Percentiles rank a stretch among this genome's conserved stretches.
phyloP scores from a whole-genome alignment of 2,797 vertebrate species.

The Gallinago solitaria region DNA sequence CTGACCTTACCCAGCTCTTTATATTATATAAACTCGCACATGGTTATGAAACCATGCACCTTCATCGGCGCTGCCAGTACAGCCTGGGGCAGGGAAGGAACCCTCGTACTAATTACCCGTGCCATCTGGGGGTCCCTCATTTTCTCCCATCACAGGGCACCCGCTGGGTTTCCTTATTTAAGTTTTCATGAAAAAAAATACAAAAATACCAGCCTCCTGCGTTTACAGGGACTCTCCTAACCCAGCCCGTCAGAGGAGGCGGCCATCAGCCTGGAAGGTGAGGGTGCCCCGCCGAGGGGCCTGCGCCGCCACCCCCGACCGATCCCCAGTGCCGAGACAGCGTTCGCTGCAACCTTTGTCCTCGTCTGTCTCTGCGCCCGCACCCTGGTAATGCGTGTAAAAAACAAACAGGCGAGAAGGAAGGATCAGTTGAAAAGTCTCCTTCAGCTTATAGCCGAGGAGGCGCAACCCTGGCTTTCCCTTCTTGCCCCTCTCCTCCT shows the following conservation, averaged over 20 bases:
- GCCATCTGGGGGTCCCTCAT: background rate
- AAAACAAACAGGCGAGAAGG: background rate
- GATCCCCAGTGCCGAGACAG: too few relatives aligned
- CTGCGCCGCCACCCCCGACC: too few relatives aligned
- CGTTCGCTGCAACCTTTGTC: background rate
- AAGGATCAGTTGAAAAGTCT: background rate
- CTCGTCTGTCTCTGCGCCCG: background rate
- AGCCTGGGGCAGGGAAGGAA: background rate
- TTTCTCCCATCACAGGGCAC: background rate
- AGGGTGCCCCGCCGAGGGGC: background rate
- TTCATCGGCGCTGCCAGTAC: background rate
- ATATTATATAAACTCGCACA: background rate
- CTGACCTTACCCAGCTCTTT: background rate
- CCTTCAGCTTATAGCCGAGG: too few relatives aligned
- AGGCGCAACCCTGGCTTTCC: background rate
- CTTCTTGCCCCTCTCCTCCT: background rate
- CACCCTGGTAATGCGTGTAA: background rate
- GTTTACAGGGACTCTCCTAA: accelerated
- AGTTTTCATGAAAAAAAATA: background rate
- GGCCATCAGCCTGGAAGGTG: accelerated
- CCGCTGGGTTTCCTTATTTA: background rate
- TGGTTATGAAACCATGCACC: background rate
- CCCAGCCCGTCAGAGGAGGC: background rate
- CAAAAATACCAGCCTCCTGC: background rate
- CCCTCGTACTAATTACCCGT: background rate